Conservation (phyloP, 1,140 invertebrate genomes). For the Colletes gigas region DNA sequence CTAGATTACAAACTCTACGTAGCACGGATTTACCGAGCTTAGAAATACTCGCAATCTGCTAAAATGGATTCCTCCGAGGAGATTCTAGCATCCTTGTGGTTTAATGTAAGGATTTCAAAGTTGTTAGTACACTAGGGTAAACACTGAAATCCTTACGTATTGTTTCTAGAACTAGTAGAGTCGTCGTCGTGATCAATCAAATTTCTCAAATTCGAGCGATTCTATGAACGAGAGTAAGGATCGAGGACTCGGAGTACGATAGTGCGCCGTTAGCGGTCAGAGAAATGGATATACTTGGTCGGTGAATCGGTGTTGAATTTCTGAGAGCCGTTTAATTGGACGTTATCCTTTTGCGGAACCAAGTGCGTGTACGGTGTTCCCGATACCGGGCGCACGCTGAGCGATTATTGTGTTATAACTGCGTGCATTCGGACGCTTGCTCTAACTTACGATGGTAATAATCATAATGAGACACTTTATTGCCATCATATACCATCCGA, state of each 20-base stretch:
- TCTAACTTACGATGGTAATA: slow-evolving; percentile 59
- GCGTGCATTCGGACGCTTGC: slow-evolving; percentile 18
- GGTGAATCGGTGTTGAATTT: slow-evolving; percentile 54
- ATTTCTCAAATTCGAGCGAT: neutral
- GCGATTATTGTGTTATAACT: slow-evolving; percentile 55
- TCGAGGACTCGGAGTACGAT: slow-evolving; percentile 3
- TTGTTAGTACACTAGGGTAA: no score
- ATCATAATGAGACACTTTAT: slow-evolving; percentile 62
- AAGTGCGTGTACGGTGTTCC: slow-evolving; percentile 47
- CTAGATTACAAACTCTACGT: no score
- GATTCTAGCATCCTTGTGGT: no score
- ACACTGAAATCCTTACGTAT: no score
- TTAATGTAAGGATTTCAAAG: no score
- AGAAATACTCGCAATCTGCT: no score
- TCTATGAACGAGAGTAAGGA: neutral
- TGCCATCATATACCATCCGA: slow-evolving; percentile 42
- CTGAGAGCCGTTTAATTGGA: slow-evolving; percentile 30
- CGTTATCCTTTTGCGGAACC: slow-evolving; percentile 51
- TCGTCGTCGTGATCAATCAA: neutral
- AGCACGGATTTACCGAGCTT: no score
- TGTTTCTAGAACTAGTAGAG: no score
- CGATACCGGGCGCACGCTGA: slow-evolving; percentile 29
- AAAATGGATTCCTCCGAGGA: no score
- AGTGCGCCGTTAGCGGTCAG: slow-evolving; percentile 14
- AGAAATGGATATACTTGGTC: slow-evolving; percentile 28